Conservation (phyloP, 1,140 invertebrate genomes). For the Campoletis sonorensis region DNA sequence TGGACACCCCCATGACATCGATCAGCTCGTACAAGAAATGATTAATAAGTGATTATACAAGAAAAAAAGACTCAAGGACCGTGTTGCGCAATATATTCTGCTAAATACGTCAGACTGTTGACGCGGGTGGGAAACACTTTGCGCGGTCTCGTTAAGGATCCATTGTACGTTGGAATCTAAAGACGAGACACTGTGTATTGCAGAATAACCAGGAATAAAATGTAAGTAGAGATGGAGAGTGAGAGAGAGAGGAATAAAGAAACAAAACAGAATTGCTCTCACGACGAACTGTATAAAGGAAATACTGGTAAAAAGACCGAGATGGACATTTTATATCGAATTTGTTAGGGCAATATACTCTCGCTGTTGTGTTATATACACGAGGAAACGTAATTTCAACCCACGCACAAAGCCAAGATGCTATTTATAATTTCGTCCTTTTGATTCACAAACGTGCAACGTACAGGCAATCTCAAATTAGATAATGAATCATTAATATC, state of each 20-base stretch:
- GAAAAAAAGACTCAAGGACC: constrained; percentile 8
- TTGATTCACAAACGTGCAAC: constrained; percentile 62
- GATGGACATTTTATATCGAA: constrained; percentile 23
- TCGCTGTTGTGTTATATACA: constrained; percentile 26
- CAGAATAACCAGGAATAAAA: constrained; percentile 32
- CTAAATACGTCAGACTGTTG: neutral
- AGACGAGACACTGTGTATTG: neutral
- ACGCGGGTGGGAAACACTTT: neutral
- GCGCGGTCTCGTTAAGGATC: constrained; percentile 53
- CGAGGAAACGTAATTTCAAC: constrained; percentile 57
- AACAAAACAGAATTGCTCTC: neutral
- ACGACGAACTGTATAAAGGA: neutral
- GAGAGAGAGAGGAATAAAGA: neutral
- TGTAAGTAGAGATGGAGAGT: neutral
- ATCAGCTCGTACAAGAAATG: neutral
- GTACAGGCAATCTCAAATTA: too few relatives aligned
- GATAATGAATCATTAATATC: too few relatives aligned
- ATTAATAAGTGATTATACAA: constrained; percentile 5
- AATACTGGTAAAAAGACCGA: neutral
- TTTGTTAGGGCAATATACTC: neutral
- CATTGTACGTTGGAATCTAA: constrained; percentile 54
- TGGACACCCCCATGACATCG: neutral
- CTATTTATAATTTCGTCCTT: constrained; percentile 67
- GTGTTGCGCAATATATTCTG: neutral
- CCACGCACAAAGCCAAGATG: constrained; percentile 59